These are phyloP conservation scores for Podilymbus podiceps DNA, from an alignment of 2,113 vertebrate genomes.

Conservation along the genomic window DNA sequence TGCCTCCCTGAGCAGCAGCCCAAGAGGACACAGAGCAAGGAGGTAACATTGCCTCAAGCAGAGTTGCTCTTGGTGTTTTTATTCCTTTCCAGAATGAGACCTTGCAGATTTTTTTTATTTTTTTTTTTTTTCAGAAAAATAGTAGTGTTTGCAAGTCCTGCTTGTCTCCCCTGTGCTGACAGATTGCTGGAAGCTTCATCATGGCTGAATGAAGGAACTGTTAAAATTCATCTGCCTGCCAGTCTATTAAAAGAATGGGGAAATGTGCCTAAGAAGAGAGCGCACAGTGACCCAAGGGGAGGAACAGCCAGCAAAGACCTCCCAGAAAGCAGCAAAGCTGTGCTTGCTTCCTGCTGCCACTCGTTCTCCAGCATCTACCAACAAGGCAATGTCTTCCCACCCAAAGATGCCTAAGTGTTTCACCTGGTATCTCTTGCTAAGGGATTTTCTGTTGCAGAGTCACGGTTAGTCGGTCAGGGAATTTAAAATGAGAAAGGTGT, in stretches of 20 bases:
- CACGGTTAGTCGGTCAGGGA: neutral
- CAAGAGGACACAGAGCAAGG: neutral
- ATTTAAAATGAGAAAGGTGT: neutral
- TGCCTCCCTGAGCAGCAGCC: neutral
- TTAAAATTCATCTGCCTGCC: conserved; percentile 12
- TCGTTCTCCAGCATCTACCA: neutral
- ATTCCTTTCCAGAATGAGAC: neutral
- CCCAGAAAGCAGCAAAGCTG: neutral
- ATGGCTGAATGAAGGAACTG: neutral
- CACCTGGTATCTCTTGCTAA: neutral
- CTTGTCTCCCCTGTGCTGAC: neutral
- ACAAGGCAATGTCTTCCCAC: neutral
- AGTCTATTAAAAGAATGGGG: neutral
- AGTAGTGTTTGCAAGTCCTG: neutral
- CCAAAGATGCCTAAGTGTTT: neutral
- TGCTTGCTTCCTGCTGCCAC: neutral
- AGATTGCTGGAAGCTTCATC: conserved; percentile 14
- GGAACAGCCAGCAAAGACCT: neutral
- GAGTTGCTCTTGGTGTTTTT: neutral
- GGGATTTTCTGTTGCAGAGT: neutral
- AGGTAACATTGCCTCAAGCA: neutral
- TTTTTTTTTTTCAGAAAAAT: neutral
- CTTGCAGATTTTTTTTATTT: neutral
- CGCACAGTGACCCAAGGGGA: neutral
- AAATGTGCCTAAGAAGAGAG: neutral